Evolutionary conservation across 1,140 invertebrate genomes (phyloP).

Genomic region (Colletes gigas): DNA sequence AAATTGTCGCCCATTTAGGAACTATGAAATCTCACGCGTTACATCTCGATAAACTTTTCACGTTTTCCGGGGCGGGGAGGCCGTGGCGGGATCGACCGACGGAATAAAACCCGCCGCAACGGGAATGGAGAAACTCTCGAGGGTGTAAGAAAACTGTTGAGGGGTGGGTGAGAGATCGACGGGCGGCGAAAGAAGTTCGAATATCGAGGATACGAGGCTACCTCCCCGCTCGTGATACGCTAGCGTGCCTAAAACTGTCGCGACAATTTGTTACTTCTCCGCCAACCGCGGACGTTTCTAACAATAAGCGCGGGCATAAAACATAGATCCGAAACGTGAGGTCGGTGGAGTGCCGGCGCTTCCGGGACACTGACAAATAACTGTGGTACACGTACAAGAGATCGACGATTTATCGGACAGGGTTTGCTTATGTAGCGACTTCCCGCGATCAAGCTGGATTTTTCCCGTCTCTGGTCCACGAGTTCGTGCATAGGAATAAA

Average conservation of each 20-base stretch:
- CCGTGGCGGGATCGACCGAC: background rate
- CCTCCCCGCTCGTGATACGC: background rate
- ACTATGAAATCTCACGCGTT: no score
- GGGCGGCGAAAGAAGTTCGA: background rate
- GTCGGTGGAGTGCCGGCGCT: background rate
- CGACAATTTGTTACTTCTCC: slow-evolving; percentile 3
- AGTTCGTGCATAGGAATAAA: background rate
- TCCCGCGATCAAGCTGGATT: background rate
- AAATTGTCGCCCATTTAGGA: no score
- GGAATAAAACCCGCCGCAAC: background rate
- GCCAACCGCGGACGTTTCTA: background rate
- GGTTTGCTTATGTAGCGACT: background rate
- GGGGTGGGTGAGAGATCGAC: background rate
- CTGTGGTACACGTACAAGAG: background rate
- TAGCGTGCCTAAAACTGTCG: slow-evolving; percentile 19
- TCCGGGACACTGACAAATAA: slow-evolving; percentile 22
- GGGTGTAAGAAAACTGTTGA: background rate
- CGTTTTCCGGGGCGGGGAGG: background rate
- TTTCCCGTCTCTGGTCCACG: background rate
- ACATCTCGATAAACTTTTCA: background rate
- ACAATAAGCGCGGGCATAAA: slow-evolving; percentile 31
- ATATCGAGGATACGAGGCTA: background rate
- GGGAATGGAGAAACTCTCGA: background rate
- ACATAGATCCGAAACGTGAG: slow-evolving; percentile 18
- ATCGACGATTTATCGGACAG: slow-evolving; percentile 24